Evolutionary conservation across 1,140 invertebrate species (phyloP).

Genomic region (Ylistrum balloti): DNA sequence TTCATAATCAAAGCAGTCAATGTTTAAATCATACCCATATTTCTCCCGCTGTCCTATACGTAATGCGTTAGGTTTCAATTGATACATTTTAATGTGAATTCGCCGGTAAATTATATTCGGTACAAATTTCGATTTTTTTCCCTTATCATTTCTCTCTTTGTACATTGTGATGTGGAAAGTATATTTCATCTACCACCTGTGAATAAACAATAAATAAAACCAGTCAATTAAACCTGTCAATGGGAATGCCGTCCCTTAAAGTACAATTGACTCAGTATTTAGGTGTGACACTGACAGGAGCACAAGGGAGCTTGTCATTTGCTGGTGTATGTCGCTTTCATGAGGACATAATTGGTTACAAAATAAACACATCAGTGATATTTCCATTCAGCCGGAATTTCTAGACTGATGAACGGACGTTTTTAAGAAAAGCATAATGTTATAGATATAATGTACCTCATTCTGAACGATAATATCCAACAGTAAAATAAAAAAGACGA

Average conservation of each 20-base stretch:
- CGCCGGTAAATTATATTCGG: constrained; percentile 21
- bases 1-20: background rate
- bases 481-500: no score
- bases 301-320: background rate
- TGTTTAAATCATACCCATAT: background rate
- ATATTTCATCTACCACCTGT: background rate
- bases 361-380: background rate
- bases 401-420: no score
- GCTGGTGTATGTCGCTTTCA: no score
- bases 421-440: no score
- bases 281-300: background rate
- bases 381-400: background rate
- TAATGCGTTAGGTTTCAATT: background rate
- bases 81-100: constrained; percentile 1
- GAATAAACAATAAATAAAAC: background rate
- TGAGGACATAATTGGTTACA: background rate
- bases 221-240: background rate
- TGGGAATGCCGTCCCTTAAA: background rate
- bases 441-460: no score
- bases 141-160: background rate
- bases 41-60: background rate
- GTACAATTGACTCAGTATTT: background rate
- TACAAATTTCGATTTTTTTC: background rate
- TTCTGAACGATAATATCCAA: no score
- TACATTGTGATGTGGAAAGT: background rate